Base-by-base conservation (phyloP, 1,140 invertebrate genomes). In the Polypedilum pembai region DNA sequence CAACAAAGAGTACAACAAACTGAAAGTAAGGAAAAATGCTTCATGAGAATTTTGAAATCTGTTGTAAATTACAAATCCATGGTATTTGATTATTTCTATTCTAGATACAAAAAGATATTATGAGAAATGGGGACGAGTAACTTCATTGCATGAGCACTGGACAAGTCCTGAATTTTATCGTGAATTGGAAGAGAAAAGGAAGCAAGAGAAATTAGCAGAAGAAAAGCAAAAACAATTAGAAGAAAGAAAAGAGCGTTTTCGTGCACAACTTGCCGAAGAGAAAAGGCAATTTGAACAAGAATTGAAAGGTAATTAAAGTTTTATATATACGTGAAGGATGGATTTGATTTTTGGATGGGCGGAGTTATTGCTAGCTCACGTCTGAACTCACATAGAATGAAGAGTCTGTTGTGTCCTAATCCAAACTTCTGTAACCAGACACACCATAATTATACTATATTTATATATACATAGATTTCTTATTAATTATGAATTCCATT, bases 81-180 rank as follows among this genome's bases (percentile, higher is more conserved):
- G n/a, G n/a, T n/a, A n/a, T n/a, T n/a, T n/a, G n/a, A 33, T 3
- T 56, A 3, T 17, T 15, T 56, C 1, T 8, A 18, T 69, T 69
- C 2, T 7, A 69, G 65, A 18, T 69, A 18, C 20, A 20, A n/a
- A 73, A 75, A 75, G 77, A 77, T 84, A 86, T 45, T 86, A 84
- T 75, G 82, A 85, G 69, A 80, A 81, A 10, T 86, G 83, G 83
- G 82, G 83, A 66, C 79, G 79, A 21, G 82, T 80, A 18, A 69
- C 65, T 20, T 20, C 65, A 20, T 21, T 69, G 69, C 80, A 81
- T 76, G 80, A 83, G 17, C 81, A 84, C 76, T 86, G 84, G 79
- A 87, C 85, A 63, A 83, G 83, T 63, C 82, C 84, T 69, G 78
- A 84, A 75, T 84, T 85, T 77, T 85, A 85, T 74, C 78, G 82